phyloP scores from a whole-genome alignment of 2,113 vertebrate species.

The Lutjanus erythropterus region DNA sequence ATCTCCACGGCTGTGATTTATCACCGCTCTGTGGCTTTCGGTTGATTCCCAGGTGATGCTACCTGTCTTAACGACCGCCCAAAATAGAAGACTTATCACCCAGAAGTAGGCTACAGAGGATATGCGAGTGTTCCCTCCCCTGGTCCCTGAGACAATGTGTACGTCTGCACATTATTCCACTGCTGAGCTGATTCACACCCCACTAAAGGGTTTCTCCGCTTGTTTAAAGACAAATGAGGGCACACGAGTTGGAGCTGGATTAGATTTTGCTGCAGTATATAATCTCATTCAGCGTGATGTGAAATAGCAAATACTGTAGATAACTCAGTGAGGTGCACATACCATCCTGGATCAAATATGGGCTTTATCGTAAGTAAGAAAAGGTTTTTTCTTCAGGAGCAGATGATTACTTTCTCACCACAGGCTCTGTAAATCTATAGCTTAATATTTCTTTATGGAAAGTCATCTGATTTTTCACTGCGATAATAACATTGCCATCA shows the following conservation, averaged over 20 bases:
- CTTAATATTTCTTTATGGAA: not conserved
- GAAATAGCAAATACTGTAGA: not conserved
- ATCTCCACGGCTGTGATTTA: constrained; percentile 54
- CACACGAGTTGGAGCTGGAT: not conserved
- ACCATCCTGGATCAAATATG: not conserved
- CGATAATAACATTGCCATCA: not conserved
- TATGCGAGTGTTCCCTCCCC: not conserved
- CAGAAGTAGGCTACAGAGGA: constrained; percentile 38
- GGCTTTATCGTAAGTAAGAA: too few relatives aligned
- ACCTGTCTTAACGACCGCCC: constrained; percentile 59
- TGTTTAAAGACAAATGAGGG: constrained; percentile 8
- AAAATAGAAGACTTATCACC: constrained; percentile 62
- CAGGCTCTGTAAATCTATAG: not conserved
- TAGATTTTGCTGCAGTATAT: constrained; percentile 5
- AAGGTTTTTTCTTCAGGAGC: not conserved
- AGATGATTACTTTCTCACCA: not conserved
- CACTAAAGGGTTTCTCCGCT: not conserved
- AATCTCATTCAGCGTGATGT: constrained; percentile 2
- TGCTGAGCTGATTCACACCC: not conserved
- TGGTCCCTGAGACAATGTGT: not conserved
- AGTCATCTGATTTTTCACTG: not conserved
- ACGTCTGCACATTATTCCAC: constrained; percentile 20
- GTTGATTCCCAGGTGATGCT: constrained; percentile 63
- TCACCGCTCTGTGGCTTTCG: constrained; percentile 40
- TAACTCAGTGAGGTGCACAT: not conserved